Percentiles rank a stretch among this genome's conserved stretches.
phyloP scores from a whole-genome alignment of 2,888 invertebrate species.

The Bhutanitis thaidina region DNA sequence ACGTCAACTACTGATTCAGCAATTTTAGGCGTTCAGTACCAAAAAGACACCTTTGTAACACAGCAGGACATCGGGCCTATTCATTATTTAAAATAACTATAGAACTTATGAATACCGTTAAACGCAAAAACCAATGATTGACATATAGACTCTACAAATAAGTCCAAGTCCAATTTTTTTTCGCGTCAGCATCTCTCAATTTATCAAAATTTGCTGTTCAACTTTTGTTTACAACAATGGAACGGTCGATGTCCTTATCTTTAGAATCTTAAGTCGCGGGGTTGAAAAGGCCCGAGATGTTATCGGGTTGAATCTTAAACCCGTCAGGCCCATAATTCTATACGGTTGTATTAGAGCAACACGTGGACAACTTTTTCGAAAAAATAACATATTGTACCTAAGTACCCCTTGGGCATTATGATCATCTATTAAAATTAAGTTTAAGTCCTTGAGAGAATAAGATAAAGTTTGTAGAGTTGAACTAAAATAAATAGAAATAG shows the following conservation, averaged over 20 bases:
- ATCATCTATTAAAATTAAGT: too few relatives aligned
- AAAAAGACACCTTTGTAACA: too few relatives aligned
- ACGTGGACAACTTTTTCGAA: conserved; percentile 42
- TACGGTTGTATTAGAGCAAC: conserved; percentile 42
- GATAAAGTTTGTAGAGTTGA: too few relatives aligned
- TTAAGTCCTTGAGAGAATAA: too few relatives aligned
- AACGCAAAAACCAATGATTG: conserved; percentile 44
- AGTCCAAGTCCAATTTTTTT: conserved; percentile 8
- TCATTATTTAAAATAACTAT: neutral
- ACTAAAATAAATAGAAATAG: too few relatives aligned
- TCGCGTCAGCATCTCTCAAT: conserved; percentile 29
- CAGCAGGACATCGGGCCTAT: too few relatives aligned
- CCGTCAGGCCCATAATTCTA: conserved; percentile 47
- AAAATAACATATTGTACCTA: conserved; percentile 20
- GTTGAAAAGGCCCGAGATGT: conserved; percentile 50
- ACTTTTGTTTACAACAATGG: conserved; percentile 48
- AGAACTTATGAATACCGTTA: conserved; percentile 33
- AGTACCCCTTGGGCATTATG: too few relatives aligned
- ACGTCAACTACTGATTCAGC: too few relatives aligned
- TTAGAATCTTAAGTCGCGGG: conserved; percentile 38
- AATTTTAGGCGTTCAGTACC: too few relatives aligned
- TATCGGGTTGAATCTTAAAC: conserved; percentile 45
- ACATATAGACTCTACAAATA: conserved; percentile 28
- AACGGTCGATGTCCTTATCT: conserved; percentile 51
- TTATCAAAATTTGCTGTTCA: conserved; percentile 39